Evolutionary conservation across 2,797 vertebrate genomes (phyloP).

Genomic region (Esox masquinongy): DNA sequence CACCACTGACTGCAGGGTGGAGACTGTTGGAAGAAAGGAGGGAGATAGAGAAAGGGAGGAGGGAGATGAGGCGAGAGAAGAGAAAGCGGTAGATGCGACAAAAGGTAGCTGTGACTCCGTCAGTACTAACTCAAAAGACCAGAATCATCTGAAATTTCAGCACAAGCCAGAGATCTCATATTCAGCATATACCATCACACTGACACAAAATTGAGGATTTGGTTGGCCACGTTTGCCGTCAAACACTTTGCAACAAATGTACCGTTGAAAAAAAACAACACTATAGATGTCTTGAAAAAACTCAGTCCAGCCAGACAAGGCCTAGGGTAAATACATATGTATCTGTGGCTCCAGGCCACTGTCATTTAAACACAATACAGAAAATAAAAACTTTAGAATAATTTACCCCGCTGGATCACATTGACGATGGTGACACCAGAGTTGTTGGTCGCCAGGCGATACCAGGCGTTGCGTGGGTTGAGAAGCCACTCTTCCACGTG

Average conservation of each 20-base stretch:
- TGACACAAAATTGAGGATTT: neutral
- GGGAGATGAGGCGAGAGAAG: too few relatives aligned
- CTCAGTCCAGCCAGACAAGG: neutral
- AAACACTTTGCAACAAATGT: neutral
- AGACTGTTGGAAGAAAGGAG: slow-evolving; percentile 68
- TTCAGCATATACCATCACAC: neutral
- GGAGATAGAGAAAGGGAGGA: neutral
- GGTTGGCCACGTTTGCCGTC: too few relatives aligned
- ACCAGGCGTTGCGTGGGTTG: slow-evolving; percentile 88
- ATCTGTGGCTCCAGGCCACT: neutral
- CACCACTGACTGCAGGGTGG: slow-evolving; percentile 89
- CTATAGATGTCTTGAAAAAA: neutral
- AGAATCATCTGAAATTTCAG: neutral
- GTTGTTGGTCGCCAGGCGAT: slow-evolving; percentile 89
- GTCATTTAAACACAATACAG: neutral
- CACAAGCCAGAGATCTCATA: neutral
- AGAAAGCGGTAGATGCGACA: too few relatives aligned
- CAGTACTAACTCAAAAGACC: slow-evolving; percentile 1
- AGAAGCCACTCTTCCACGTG: slow-evolving; percentile 94
- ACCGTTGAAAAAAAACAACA: too few relatives aligned
- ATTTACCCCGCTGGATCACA: slow-evolving; percentile 83
- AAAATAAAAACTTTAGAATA: neutral
- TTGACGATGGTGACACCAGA: slow-evolving; percentile 84
- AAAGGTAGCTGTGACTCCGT: neutral
- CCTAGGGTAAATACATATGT: neutral